Percentiles rank a stretch among this genome's conserved stretches.
phyloP scores from a whole-genome alignment of 2,113 vertebrate species.

The Microcebus ravelobensis region DNA sequence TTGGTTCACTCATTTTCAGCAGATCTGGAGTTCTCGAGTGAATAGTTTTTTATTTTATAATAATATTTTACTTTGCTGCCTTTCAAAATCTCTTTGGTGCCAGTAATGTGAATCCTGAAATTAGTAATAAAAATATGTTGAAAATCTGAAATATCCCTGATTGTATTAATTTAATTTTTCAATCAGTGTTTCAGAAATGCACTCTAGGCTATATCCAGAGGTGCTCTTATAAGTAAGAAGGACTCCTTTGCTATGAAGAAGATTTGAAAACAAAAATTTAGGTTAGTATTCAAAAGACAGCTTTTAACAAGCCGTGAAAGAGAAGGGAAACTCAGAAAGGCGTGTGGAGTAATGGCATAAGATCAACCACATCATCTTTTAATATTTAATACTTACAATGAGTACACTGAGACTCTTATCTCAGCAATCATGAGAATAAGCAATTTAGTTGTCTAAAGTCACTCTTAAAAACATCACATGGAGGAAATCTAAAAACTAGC shows the following conservation, averaged over 20 bases:
- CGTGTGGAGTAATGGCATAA: not conserved
- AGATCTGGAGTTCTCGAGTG: not conserved
- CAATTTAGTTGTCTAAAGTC: not conserved
- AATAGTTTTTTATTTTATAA: not conserved
- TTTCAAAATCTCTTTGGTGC: not conserved
- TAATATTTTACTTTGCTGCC: not conserved
- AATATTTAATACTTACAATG: not conserved
- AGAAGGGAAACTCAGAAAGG: not conserved
- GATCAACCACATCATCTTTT: not conserved
- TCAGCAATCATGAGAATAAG: not conserved
- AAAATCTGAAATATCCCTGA: not conserved
- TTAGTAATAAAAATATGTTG: conserved; percentile 17
- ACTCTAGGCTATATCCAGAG: not conserved
- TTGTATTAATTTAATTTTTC: conserved; percentile 11
- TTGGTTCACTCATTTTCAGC: not conserved
- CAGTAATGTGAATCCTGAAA: not conserved
- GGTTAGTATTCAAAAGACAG: not conserved
- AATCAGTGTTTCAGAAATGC: not conserved
- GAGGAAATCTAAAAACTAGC: not conserved
- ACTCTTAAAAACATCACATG: not conserved
- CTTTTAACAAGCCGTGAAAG: not conserved
- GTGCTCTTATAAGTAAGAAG: not conserved
- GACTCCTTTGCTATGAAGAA: not conserved
- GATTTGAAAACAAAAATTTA: not conserved
- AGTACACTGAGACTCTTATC: not conserved